These are phyloP conservation scores for Apodemus speciosus DNA, from an alignment of 2,113 vertebrate species.

Conservation along the genomic window DNA sequence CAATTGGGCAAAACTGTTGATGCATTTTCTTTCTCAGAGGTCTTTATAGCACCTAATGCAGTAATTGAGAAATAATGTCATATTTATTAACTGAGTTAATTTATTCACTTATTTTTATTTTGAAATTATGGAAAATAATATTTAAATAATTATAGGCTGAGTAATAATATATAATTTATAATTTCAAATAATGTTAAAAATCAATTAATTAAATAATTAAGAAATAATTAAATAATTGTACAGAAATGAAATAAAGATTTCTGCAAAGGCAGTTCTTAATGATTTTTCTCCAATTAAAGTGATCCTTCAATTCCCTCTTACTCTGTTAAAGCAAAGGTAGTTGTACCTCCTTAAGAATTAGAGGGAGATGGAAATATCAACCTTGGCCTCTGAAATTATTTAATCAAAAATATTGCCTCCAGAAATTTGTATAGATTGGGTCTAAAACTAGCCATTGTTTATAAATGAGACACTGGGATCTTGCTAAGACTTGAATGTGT, in stretches of 20 bases:
- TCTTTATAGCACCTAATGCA: neutral
- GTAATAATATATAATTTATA: neutral
- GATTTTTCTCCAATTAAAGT: neutral
- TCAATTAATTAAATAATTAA: neutral
- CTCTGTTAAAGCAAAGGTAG: neutral
- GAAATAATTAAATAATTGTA: neutral
- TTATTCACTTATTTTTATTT: conserved; percentile 47
- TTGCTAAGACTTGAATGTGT: conserved; percentile 42
- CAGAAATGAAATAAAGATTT: neutral
- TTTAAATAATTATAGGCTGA: neutral
- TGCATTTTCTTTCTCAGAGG: neutral
- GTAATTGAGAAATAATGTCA: neutral
- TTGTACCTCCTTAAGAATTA: neutral
- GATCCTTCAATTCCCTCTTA: no score
- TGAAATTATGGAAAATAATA: neutral
- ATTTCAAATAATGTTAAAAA: neutral
- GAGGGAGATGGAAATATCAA: neutral
- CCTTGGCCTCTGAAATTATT: conserved; percentile 34
- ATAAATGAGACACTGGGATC: neutral
- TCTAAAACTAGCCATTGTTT: conserved; percentile 54
- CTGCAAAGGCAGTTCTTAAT: neutral
- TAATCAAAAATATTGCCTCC: conserved; percentile 38
- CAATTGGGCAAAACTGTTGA: no score
- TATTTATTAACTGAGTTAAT: neutral
- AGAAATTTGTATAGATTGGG: neutral